Percentiles rank a stretch among this genome's conserved stretches.
These are phyloP conservation scores for Microtus ochrogaster DNA, from an alignment of 2,113 vertebrate species.

Conservation along the genomic window DNA sequence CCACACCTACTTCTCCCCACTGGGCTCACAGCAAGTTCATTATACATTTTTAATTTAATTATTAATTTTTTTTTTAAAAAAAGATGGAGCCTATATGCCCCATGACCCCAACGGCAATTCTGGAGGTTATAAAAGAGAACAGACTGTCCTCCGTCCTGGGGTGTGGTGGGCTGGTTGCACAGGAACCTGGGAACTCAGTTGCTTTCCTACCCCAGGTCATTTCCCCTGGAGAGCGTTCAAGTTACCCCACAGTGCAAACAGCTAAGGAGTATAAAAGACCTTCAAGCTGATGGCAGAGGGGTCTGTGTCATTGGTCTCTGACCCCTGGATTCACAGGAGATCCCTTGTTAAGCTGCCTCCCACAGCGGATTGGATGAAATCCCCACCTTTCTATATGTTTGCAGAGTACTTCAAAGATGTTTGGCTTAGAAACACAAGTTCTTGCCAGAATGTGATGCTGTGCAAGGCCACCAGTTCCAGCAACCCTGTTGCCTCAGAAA, in stretches of 20 bases:
- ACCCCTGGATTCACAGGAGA: not conserved
- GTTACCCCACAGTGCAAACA: not conserved
- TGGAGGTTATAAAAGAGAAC: not conserved
- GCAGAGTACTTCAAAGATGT: not conserved
- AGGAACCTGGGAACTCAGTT: not conserved
- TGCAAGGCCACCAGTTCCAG: not conserved
- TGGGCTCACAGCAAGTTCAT: not conserved
- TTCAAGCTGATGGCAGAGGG: not conserved
- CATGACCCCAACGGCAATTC: not conserved
- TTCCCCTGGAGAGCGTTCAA: not conserved
- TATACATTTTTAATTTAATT: not conserved
- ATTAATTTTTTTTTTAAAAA: not conserved
- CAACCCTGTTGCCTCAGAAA: too few species aligned
- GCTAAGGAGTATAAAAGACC: not conserved
- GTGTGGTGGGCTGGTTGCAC: not conserved
- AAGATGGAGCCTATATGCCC: fast-evolving
- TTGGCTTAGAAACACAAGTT: not conserved
- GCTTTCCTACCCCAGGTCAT: not conserved
- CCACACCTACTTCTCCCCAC: not conserved
- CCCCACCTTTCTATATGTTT: not conserved
- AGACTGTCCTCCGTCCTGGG: not conserved
- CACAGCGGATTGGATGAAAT: not conserved
- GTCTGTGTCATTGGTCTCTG: not conserved
- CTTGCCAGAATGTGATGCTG: not conserved
- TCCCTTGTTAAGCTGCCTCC: not conserved